Percentiles rank a stretch among this genome's conserved stretches.
These are phyloP conservation scores for Phylloscopus whistleri DNA, from an alignment of 2,113 vertebrate species.

Conservation along the genomic window DNA sequence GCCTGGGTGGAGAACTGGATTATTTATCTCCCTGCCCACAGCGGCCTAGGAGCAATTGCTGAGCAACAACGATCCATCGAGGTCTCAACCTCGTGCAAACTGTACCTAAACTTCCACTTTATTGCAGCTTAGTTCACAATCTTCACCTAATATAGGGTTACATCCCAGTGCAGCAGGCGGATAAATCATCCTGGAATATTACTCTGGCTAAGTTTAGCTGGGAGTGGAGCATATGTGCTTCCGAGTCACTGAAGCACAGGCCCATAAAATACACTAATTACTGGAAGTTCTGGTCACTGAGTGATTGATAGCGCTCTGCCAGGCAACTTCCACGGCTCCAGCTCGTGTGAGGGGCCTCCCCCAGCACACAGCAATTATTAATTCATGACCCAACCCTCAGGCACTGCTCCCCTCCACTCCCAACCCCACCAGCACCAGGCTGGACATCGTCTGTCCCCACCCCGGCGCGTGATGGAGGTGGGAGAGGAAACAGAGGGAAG, in stretches of 20 bases:
- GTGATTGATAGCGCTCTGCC: conserved; percentile 84
- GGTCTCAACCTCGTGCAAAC: conserved; percentile 78
- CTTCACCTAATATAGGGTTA: conserved; percentile 77
- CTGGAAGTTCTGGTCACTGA: conserved; percentile 87
- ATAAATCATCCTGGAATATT: conserved; percentile 86
- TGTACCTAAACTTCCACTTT: conserved; percentile 85
- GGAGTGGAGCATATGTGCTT: conserved; percentile 80
- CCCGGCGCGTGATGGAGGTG: conserved; percentile 10
- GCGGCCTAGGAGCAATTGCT: conserved; percentile 43
- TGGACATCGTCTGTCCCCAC: conserved; percentile 49
- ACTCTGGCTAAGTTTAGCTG: conserved; percentile 77
- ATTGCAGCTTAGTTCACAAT: conserved; percentile 78
- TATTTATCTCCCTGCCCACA: conserved; percentile 67
- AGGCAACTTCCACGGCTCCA: conserved; percentile 77
- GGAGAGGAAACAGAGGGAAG: neutral
- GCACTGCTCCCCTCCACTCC: conserved; percentile 66
- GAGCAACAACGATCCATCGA: conserved; percentile 70
- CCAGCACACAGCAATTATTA: conserved; percentile 76
- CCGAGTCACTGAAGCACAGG: conserved; percentile 81
- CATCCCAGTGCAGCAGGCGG: conserved; percentile 79
- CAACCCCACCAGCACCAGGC: conserved; percentile 37
- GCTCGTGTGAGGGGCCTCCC: conserved; percentile 74
- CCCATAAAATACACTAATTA: conserved; percentile 89
- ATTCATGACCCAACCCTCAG: conserved; percentile 80
- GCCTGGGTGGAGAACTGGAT: neutral